Percentiles rank a stretch among this genome's conserved stretches.
phyloP scores from a whole-genome alignment of 2,113 vertebrate genomes.

The Sturnira hondurensis region DNA sequence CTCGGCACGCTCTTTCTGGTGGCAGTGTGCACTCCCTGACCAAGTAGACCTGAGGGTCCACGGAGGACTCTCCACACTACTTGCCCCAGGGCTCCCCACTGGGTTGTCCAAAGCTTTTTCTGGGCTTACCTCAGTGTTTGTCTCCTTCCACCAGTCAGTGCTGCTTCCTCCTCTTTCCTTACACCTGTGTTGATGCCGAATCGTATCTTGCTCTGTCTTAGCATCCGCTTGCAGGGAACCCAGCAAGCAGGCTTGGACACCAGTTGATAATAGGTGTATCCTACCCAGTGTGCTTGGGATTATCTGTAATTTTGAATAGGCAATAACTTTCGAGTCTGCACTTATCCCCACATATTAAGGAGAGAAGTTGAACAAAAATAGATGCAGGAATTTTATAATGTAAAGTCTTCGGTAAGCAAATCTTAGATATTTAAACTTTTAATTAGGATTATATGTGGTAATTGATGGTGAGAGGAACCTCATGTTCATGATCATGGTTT shows the following conservation, averaged over 20 bases:
- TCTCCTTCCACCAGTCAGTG: not conserved
- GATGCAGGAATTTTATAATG: not conserved
- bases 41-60: not conserved
- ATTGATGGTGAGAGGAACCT: not conserved
- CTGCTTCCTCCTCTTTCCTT: not conserved
- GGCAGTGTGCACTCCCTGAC: too few relatives aligned
- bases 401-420: not conserved
- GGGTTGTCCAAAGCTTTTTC: not conserved
- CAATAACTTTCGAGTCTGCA: not conserved
- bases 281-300: rapidly evolving
- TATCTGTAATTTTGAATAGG: not conserved
- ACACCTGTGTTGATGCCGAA: not conserved
- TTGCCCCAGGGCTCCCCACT: not conserved
- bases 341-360: not conserved
- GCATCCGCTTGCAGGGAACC: not conserved
- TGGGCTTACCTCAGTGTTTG: not conserved
- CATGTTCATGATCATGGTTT: not conserved
- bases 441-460: not conserved
- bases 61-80: rapidly evolving
- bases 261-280: not conserved
- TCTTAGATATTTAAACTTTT: not conserved
- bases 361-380: not conserved
- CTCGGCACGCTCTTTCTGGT: not conserved
- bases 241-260: not conserved
- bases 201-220: not conserved